Base-by-base conservation (phyloP, 2,797 vertebrate genomes). In the Pseudocheirus occidentalis region DNA sequence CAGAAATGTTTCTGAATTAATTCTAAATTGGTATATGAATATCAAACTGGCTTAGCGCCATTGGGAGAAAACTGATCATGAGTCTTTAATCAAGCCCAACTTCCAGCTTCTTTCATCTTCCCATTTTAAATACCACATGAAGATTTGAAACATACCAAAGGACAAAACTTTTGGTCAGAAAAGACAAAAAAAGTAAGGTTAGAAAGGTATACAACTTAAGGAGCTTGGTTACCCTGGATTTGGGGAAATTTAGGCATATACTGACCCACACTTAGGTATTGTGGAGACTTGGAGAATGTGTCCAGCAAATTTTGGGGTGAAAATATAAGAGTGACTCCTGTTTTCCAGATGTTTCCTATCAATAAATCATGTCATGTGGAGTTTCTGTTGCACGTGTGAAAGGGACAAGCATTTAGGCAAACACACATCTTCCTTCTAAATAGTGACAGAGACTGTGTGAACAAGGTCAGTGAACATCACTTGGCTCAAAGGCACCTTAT, bases 1-100 rank as follows among this genome's bases (percentile, higher is more conserved):
- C 97, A 98, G 98, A 81, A 97, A 97, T 98, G 98, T 97, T 98
- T 98, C 97, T 98, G 97, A 98, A 98, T 98, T 98, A 98, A 98
- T 98, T 98, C 97, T 98, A 98, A 97, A 98, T 97, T 97, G 95
- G 95, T 98, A 97, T 96, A 98, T 98, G 98, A 98, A 98, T 98
- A 98, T 98, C 98, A 97, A 98, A 98, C 98, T 98, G 97, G 97
- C 98, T 98, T 98, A 97, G 98, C 98, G 98, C 97, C 97, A 98
- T 98, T 55, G 2, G 28, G 95, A 98, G 97, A 95, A 98, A 98
- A 98, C 97, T 96, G 95, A 98, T 98, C 98, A 97, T 97, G 98
- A 97, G 98, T 97, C 97, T 98, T 98, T 98, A 98, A 98, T 97
- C 97, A 96, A 98, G 96, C 97, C 96, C 97, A 98, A 98, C 98